phyloP scores from a whole-genome alignment of 1,140 invertebrate species.

The Hormaphis cornu region DNA sequence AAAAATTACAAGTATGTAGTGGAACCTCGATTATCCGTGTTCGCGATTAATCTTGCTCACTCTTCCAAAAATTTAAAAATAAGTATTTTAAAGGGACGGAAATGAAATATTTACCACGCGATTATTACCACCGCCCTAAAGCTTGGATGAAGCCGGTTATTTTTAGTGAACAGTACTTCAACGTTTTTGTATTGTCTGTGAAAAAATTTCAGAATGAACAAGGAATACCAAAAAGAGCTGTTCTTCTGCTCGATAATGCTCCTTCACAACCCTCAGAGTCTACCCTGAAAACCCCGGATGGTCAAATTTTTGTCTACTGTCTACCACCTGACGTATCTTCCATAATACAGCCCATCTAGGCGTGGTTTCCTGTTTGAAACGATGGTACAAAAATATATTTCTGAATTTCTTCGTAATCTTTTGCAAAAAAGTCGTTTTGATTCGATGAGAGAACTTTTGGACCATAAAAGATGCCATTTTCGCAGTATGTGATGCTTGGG shows the following conservation, averaged over 20 bases:
- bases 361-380: slow-evolving; percentile 39
- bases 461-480: slow-evolving; percentile 22
- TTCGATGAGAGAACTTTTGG: slow-evolving; percentile 12
- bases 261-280: slow-evolving; percentile 37
- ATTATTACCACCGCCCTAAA: slow-evolving; percentile 37
- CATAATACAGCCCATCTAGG: slow-evolving; percentile 43
- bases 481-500: not conserved
- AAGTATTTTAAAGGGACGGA: not conserved
- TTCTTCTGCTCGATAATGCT: slow-evolving; percentile 38
- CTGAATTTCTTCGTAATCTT: slow-evolving; percentile 9
- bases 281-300: slow-evolving; percentile 34
- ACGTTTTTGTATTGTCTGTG: slow-evolving; percentile 38
- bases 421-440: slow-evolving; percentile 33
- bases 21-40: too few species aligned
- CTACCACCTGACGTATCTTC: slow-evolving; percentile 45
- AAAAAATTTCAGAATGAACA: slow-evolving; percentile 35
- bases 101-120: not conserved
- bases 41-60: too few species aligned
- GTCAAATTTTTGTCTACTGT: slow-evolving; percentile 40
- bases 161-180: slow-evolving; percentile 39
- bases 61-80: too few species aligned
- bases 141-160: slow-evolving; percentile 38
- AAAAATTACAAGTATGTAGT: too few species aligned
- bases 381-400: slow-evolving; percentile 8
- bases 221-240: slow-evolving; percentile 36